phyloP scores from a whole-genome alignment of 2,888 invertebrate species.

The Pollenia angustigena region DNA sequence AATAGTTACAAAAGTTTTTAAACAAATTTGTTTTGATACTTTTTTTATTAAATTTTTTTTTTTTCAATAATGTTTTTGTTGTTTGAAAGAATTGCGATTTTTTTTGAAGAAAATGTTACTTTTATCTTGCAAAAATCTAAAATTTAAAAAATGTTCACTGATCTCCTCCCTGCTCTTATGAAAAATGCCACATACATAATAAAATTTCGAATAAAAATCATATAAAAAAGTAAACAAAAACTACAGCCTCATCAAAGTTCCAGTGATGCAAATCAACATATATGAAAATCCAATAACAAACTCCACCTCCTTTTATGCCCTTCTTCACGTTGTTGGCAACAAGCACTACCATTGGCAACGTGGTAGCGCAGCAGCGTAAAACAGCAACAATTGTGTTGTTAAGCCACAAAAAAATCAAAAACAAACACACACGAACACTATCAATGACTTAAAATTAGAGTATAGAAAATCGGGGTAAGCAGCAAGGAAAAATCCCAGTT shows the following conservation, averaged over 20 bases:
- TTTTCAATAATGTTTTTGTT: too few relatives aligned
- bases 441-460: constrained; percentile 43
- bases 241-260: constrained; percentile 58
- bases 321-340: constrained; percentile 55
- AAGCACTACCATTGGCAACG: constrained; percentile 1
- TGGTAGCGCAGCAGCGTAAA: background rate
- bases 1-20: too few relatives aligned
- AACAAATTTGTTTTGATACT: too few relatives aligned
- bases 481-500: constrained; percentile 3
- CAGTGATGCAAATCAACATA: constrained; percentile 62
- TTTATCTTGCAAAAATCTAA: too few relatives aligned
- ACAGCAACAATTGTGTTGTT: constrained; percentile 64
- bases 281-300: constrained; percentile 39
- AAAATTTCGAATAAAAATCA: background rate
- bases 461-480: constrained; percentile 7
- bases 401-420: constrained; percentile 41
- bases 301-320: constrained; percentile 27
- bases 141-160: too few relatives aligned
- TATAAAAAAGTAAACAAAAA: constrained; percentile 7
- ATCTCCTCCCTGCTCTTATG: too few relatives aligned
- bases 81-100: too few relatives aligned
- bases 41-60: too few relatives aligned
- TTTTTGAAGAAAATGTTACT: too few relatives aligned
- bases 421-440: constrained; percentile 24
- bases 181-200: background rate